Base-by-base conservation (phyloP, 2,888 invertebrate species). In the Athripsodes cinereus region DNA sequence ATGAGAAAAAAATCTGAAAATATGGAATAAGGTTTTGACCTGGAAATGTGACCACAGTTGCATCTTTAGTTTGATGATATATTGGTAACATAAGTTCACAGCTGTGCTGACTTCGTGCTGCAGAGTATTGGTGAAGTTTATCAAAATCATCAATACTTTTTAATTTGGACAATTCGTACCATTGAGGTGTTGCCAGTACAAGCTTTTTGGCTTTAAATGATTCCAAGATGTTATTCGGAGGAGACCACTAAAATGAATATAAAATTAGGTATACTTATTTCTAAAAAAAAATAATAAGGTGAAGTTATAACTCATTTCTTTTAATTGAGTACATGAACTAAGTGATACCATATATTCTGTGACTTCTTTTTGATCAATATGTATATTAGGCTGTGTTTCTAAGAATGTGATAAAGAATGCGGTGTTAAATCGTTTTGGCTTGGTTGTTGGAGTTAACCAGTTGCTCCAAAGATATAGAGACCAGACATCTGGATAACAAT, bases 401-500 rank as follows among this genome's bases (percentile, higher is more conserved):
- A 90, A 67, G 47, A 81, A 79, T 13, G 85, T 74, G 11, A 90
- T 65, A 69, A 85, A 92, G 71, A 92, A 92, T 2, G 83, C 82
- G 0, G 90, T 82, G 67, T 89, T 81, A 70, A 86, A 92, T 68
- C 89, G 74, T 13, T 26, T 72, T 20, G 74, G 67, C 13, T 69
- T 54, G 2, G 58, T 67, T 1, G 73, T 66, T 0, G 93, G 92
- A 1, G 90, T 87, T 16, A 89, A 70, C 93, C 93, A 94, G 67
- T 86, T 87, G 57, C 85, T 85, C 92, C 92, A 93, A 68, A 90
- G 88, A 66, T 86, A 78, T 22, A 93, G 71, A 0, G 85, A 81
- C 86, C 87, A 89, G 53, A 94, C 74, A 70, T 93, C 90, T 0
- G 93, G 93, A 66, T 87, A 82, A 61, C 91, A 83, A 22, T 85